Evolutionary conservation across 1,140 invertebrate species (phyloP), one percentile per base, ranked within the genome.

Genomic region (Venturia canescens): DNA sequence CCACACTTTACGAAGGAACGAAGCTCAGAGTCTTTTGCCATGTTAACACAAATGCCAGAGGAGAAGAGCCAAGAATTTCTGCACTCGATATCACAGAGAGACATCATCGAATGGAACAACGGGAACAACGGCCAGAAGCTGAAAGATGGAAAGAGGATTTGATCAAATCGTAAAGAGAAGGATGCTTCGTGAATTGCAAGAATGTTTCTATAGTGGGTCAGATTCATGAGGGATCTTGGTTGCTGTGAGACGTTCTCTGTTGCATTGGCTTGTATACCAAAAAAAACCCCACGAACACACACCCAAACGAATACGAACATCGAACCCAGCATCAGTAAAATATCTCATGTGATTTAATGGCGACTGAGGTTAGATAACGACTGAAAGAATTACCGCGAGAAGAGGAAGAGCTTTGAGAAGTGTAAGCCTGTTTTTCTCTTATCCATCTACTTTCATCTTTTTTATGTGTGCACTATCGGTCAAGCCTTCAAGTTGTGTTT

Each of bases 321-420:
- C 84, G 84, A 80, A 80, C 79, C 3, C 50, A n/a, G 53, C 9
- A 57, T 13, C 38, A 81, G 83, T 84, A 50, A 21, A 86, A 87
- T 87, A 86, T 85, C 81, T 83, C 9, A 3, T 79, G 81, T 86
- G 85, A 87, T 87, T 87, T 86, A 87, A 84, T 84, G 80, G 80
- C 84, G 86, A 85, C 85, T 67, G 85, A 84, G 85, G 86, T 84
- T 84, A 85, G 85, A 87, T 84, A 86, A 83, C 80, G 80, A 81
- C 81, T 31, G 70, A 16, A 50, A 27, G 79, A 82, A 71, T 63
- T 23, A 21, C 53, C 53, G 53, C 53, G 21, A 57, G 21, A 83
- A 77, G 72, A 21, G 31, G 67, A 31, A 70, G 31, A 29, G n/a
- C 15, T 70, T 34, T 31, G 53, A 57, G 18, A 57, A 57, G 9